Evolutionary conservation across 2,888 invertebrate species (phyloP).

Genomic region (Cheilosia vulpina): DNA sequence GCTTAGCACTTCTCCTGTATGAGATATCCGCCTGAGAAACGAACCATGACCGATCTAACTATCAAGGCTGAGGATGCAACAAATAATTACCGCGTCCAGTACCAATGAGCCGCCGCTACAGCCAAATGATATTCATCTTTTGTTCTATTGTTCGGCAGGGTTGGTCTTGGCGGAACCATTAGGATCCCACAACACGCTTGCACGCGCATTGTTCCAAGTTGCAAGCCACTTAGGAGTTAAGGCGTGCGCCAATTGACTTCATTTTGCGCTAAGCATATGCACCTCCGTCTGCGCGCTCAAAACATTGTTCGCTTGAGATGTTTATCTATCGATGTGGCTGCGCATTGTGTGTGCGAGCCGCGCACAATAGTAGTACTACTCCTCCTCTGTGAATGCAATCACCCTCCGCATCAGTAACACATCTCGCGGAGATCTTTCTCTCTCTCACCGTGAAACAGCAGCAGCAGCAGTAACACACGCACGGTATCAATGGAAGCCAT

Average conservation of each 20-base stretch:
- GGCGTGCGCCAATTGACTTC: slow-evolving; percentile 74
- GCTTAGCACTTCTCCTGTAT: slow-evolving; percentile 10
- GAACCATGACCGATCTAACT: slow-evolving; percentile 14
- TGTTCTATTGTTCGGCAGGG: slow-evolving; percentile 64
- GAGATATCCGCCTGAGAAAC: slow-evolving; percentile 11
- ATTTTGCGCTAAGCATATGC: slow-evolving; percentile 57
- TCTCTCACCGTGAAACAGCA: slow-evolving; percentile 13
- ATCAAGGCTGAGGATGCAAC: slow-evolving; percentile 11
- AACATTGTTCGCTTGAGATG: slow-evolving; percentile 61
- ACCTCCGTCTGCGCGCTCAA: slow-evolving; percentile 25
- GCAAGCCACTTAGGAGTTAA: slow-evolving; percentile 61
- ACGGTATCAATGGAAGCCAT: slow-evolving; percentile 53
- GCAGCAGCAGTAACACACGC: slow-evolving; percentile 14
- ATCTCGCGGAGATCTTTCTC: slow-evolving; percentile 33
- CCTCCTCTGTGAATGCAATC: slow-evolving; percentile 53
- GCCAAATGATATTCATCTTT: slow-evolving; percentile 59
- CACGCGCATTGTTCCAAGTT: slow-evolving; percentile 64
- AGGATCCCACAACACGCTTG: slow-evolving; percentile 34
- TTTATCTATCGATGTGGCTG: slow-evolving; percentile 42
- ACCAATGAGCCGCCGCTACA: slow-evolving; percentile 7
- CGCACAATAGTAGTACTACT: slow-evolving; percentile 42
- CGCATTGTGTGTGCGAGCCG: slow-evolving; percentile 37
- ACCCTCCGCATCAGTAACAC: slow-evolving; percentile 45
- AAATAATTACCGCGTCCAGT: slow-evolving; percentile 39
- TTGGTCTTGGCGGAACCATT: slow-evolving; percentile 40